Evolutionary conservation across 2,888 invertebrate species (phyloP), one percentile per base, ranked within the genome.

Genomic region (Zhuqinia jingwanae): DNA sequence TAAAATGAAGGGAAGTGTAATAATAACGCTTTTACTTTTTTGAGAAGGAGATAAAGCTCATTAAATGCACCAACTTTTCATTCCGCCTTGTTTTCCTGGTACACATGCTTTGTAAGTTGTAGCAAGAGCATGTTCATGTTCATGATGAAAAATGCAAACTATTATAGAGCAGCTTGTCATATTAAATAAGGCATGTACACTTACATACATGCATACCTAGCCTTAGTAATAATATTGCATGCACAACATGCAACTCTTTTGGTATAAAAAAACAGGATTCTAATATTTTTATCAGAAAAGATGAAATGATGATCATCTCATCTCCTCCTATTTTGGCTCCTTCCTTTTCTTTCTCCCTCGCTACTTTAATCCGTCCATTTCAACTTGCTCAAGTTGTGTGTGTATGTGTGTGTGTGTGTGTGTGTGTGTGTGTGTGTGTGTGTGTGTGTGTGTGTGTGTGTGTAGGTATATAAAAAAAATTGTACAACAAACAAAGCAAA

Each of bases 291-390:
- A 85, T 85, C 85, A 78, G 77, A 85, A 85, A 73, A 85, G 85
- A 85, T 85, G 85, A 78, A 85, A 85, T 85, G 85, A 85, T 85
- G 78, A 85, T 85, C n/a, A n/a, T n/a, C n/a, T n/a, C n/a, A n/a
- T n/a, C n/a, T n/a, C n/a, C 78, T 85, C 85, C 73, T 84, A 78
- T 79, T n/a, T 85, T 79, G 85, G 73, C 85, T 85, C 70, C 70
- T 73, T 85, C 73, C 73, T 78, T 77, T 79, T 76, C 79, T 73
- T 58, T n/a, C n/a, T n/a, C n/a, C n/a, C n/a, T n/a, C n/a, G n/a
- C n/a, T n/a, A n/a, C 78, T 85, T 85, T 85, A 85, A 85, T 85
- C 79, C 85, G 79, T 85, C 63, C n/a, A n/a, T n/a, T n/a, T n/a
- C 27, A 17, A 27, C 36, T 42, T 30, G 36, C n/a, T n/a, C n/a